phyloP scores from a whole-genome alignment of 2,888 invertebrate species.

The Andrena marginata region DNA sequence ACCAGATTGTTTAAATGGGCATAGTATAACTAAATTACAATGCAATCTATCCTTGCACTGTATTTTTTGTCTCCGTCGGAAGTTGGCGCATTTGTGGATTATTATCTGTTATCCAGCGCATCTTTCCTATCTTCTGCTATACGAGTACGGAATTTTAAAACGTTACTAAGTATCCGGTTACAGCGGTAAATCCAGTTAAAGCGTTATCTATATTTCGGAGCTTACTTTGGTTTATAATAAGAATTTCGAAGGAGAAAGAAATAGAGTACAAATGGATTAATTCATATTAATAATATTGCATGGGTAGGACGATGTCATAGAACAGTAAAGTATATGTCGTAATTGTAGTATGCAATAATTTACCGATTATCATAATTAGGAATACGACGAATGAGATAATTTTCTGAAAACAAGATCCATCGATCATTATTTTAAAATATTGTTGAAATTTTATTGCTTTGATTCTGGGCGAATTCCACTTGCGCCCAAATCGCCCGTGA shows the following conservation, averaged over 20 bases:
- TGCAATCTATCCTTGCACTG: slow-evolving; percentile 48
- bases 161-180: not conserved
- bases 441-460: not conserved
- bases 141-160: not conserved
- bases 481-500: too few relatives aligned
- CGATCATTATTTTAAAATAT: slow-evolving; percentile 34
- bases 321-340: slow-evolving; percentile 51
- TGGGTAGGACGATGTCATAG: slow-evolving; percentile 61
- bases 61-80: slow-evolving; percentile 56
- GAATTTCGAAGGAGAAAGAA: slow-evolving; percentile 49
- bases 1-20: slow-evolving; percentile 54
- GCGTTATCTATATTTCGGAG: not conserved
- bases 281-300: slow-evolving; percentile 63
- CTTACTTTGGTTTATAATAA: not conserved
- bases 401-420: slow-evolving; percentile 36
- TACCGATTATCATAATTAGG: slow-evolving; percentile 44
- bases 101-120: slow-evolving; percentile 1
- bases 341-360: slow-evolving; percentile 57
- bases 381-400: slow-evolving; percentile 28
- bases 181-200: not conserved
- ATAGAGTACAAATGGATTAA: slow-evolving; percentile 46
- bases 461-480: not conserved
- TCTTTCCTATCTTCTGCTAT: not conserved
- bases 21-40: slow-evolving; percentile 52
- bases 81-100: slow-evolving; percentile 6